A percentile compares a stretch with the other conserved stretches of the same genome.
Conservation (phyloP, 2,888 invertebrate genomes). For the Osedax frankpressi region DNA sequence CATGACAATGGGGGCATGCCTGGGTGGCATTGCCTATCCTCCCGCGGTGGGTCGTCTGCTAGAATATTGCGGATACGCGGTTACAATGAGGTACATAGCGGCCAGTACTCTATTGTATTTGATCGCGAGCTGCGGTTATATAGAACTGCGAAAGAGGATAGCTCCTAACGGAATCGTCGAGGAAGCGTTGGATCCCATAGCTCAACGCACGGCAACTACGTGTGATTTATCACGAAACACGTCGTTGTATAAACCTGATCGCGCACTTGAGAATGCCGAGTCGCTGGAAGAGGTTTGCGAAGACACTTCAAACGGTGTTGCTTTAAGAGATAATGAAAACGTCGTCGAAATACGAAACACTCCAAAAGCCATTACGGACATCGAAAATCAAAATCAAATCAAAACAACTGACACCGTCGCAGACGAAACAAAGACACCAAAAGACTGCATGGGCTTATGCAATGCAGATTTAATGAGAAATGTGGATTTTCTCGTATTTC, state of each 20-base stretch:
- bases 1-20: conserved; percentile 14
- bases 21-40: conserved; percentile 13
- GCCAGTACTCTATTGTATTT: neutral
- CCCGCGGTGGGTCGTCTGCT: conserved; percentile 9
- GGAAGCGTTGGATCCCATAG: too few relatives aligned
- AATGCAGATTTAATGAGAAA: conserved; percentile 6
- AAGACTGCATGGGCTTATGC: neutral
- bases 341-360: too few relatives aligned
- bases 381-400: neutral
- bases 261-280: neutral
- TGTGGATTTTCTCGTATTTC: neutral
- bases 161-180: neutral
- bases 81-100: conserved; percentile 2
- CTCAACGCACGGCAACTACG: neutral
- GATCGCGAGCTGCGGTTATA: conserved; percentile 6
- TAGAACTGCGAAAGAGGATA: neutral
- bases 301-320: too few relatives aligned
- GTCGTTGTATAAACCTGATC: neutral
- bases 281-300: neutral
- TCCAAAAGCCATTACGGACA: too few relatives aligned
- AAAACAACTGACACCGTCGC: neutral
- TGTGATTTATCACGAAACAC: neutral
- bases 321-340: too few relatives aligned
- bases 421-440: neutral
- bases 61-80: conserved; percentile 6